Percentiles rank a stretch among this genome's conserved stretches.
Evolutionary conservation across 2,797 vertebrate species (phyloP).

Genomic region (Columba guinea): DNA sequence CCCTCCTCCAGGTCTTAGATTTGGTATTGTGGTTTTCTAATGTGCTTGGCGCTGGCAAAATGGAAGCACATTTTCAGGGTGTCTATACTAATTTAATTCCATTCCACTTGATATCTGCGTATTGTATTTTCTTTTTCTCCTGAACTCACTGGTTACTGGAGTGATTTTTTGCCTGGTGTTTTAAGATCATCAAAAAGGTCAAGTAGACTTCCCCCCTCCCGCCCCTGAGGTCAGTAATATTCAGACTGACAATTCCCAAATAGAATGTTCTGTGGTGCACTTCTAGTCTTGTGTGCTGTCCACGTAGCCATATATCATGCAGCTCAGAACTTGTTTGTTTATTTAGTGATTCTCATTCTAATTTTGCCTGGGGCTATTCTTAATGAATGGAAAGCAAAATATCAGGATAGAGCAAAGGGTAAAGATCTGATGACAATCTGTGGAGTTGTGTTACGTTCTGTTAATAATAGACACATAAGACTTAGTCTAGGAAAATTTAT

Average conservation of each 20-base stretch:
- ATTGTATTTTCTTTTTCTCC: neutral
- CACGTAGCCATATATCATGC: neutral
- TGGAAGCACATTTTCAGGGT: neutral
- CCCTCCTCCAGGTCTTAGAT: neutral
- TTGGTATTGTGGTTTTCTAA: neutral
- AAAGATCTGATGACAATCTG: constrained; percentile 67
- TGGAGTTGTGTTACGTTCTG: constrained; percentile 31
- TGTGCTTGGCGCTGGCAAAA: neutral
- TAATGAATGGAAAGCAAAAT: constrained; percentile 71
- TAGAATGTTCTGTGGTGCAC: neutral
- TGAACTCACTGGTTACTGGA: neutral
- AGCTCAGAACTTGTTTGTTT: constrained; percentile 58
- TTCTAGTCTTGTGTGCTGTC: neutral
- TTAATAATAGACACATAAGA: constrained; percentile 51
- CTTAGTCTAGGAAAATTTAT: constrained; percentile 22
- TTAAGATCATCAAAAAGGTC: neutral
- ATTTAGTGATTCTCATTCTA: constrained; percentile 61
- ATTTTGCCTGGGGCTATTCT: constrained; percentile 62
- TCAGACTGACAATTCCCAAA: neutral
- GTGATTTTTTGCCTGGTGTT: neutral
- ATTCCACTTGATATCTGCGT: neutral
- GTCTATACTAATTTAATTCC: neutral
- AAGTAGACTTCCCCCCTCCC: neutral
- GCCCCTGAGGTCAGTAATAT: neutral
- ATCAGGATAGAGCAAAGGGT: constrained; percentile 63